Percentiles rank a stretch among this genome's conserved stretches.
These are phyloP conservation scores for Enteromius radiatus DNA, from an alignment of 2,797 vertebrate species.

Conservation along the genomic window DNA sequence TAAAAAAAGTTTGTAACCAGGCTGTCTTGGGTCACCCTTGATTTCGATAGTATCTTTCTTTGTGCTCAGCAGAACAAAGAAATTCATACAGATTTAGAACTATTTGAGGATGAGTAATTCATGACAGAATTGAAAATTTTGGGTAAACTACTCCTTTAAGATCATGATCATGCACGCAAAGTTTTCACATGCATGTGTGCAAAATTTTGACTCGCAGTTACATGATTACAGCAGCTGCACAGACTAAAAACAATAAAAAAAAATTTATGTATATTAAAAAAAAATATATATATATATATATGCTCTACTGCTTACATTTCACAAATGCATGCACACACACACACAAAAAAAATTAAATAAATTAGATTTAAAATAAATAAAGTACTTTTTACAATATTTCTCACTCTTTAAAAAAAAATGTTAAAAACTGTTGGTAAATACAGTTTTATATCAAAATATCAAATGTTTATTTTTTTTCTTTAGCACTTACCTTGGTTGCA, in stretches of 20 bases:
- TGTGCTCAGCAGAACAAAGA: too few relatives aligned
- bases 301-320: neutral
- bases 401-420: neutral
- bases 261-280: neutral
- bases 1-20: too few relatives aligned
- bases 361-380: neutral
- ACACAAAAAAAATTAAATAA: neutral
- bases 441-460: neutral
- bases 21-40: too few relatives aligned
- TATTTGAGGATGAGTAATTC: too few relatives aligned
- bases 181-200: too few relatives aligned
- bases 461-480: neutral
- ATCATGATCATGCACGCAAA: neutral
- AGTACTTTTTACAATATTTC: neutral
- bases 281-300: neutral
- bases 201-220: neutral
- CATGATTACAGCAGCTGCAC: neutral
- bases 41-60: too few relatives aligned
- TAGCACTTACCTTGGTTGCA: conserved; percentile 93
- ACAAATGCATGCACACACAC: neutral
- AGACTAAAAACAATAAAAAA: neutral
- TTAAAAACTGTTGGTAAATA: neutral
- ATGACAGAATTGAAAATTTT: too few relatives aligned
- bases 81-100: too few relatives aligned
- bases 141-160: too few relatives aligned